A percentile compares a stretch with the other conserved stretches of the same genome.
These are phyloP conservation scores for Acronicta aceris DNA, from an alignment of 2,888 invertebrate genomes.

Conservation along the genomic window DNA sequence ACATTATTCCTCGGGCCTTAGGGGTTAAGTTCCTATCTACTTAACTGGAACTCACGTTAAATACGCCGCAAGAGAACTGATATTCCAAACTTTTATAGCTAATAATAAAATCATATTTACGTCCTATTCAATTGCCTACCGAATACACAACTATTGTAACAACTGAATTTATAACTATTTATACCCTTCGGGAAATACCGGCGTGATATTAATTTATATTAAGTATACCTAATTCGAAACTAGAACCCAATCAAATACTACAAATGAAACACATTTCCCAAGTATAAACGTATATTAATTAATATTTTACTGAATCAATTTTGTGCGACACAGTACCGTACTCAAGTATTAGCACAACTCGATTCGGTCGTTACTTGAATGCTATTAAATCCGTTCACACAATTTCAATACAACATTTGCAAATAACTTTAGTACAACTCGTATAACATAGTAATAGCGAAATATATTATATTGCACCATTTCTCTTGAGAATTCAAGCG, in stretches of 20 bases:
- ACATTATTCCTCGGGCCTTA: too few species aligned
- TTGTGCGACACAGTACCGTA: constrained; percentile 7
- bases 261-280: constrained; percentile 29
- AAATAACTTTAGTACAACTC: constrained; percentile 35
- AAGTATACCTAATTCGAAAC: neutral
- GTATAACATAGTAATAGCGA: constrained; percentile 12
- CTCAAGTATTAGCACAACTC: constrained; percentile 7
- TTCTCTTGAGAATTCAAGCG: constrained; percentile 6
- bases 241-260: neutral
- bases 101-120: too few species aligned
- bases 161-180: too few species aligned
- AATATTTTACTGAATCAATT: constrained; percentile 23
- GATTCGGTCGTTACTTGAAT: constrained; percentile 15
- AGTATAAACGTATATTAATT: constrained; percentile 31
- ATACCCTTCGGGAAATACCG: too few species aligned
- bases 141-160: too few species aligned
- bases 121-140: too few species aligned
- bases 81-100: too few species aligned
- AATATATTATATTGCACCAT: constrained; percentile 27
- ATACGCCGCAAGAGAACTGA: too few species aligned
- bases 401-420: constrained; percentile 34
- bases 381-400: constrained; percentile 18
- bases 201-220: neutral
- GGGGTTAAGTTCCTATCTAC: too few species aligned
- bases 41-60: too few species aligned